Conservation (phyloP, 2,797 vertebrate species). For the Hoplostethus mediterraneus region DNA sequence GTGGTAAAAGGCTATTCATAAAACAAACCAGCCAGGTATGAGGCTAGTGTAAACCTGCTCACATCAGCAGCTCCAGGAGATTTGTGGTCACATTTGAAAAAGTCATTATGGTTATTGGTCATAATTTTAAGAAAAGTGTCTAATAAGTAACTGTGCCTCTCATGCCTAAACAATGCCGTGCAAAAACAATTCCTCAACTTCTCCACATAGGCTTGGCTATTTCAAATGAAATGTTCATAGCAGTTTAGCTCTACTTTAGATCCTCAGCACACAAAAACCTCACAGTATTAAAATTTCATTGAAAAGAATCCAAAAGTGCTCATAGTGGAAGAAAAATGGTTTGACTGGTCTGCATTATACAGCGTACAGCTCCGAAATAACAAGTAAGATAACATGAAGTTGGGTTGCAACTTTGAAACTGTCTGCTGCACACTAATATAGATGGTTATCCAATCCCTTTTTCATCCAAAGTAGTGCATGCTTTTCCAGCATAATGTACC, state of each 20-base stretch:
- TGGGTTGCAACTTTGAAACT: not conserved
- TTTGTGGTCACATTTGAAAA: too few relatives aligned
- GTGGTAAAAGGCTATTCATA: not conserved
- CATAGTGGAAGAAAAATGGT: not conserved
- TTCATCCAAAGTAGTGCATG: conserved; percentile 13
- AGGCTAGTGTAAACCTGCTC: not conserved
- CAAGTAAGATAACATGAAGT: not conserved
- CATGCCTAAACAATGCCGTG: too few relatives aligned
- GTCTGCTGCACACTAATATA: conserved; percentile 17
- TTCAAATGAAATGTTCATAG: not conserved
- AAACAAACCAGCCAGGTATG: not conserved
- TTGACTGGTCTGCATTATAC: not conserved
- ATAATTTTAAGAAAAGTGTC: too few relatives aligned
- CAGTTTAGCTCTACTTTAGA: not conserved
- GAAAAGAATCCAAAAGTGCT: conserved; percentile 10
- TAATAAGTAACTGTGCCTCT: not conserved
- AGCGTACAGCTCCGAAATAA: not conserved
- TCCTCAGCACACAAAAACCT: conserved; percentile 6
- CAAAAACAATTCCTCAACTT: not conserved
- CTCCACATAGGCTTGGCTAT: not conserved
- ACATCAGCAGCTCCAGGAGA: too few relatives aligned
- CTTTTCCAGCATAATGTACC: conserved; percentile 19
- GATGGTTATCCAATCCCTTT: conserved; percentile 15
- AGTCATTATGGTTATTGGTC: too few relatives aligned
- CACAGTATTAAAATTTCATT: conserved; percentile 7